Percentiles rank a stretch among this genome's conserved stretches.
These are phyloP conservation scores for Saturnia pavonia DNA, from an alignment of 2,888 invertebrate species.

Conservation along the genomic window DNA sequence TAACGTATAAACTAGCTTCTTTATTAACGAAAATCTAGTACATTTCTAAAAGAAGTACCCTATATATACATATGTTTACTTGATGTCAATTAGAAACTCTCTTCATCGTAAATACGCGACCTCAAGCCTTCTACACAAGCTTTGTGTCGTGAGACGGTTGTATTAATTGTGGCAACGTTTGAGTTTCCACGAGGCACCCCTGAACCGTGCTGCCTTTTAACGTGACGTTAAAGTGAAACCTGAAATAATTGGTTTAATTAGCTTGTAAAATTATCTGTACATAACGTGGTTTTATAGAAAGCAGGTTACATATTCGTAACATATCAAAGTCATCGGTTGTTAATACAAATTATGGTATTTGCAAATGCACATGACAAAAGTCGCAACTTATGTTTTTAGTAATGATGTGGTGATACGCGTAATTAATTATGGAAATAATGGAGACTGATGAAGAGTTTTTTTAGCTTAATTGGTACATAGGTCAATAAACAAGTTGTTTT, in stretches of 20 bases:
- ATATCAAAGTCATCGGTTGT: neutral
- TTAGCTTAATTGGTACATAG: too few species aligned
- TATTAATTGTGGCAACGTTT: constrained; percentile 13
- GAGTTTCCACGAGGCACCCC: constrained; percentile 4
- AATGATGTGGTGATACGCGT: neutral
- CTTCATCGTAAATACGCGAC: constrained; percentile 10
- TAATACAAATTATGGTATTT: neutral
- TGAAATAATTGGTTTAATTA: constrained; percentile 1
- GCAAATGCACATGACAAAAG: neutral
- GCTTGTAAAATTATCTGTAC: neutral
- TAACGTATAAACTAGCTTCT: neutral
- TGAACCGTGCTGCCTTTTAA: neutral
- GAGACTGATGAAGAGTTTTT: too few species aligned
- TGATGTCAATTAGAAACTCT: neutral
- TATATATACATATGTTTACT: neutral
- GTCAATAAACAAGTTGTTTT: too few species aligned
- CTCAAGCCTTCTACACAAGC: constrained; percentile 1
- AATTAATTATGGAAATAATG: too few species aligned
- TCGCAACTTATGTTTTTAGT: neutral
- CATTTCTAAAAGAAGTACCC: neutral
- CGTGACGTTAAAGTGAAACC: neutral
- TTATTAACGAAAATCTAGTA: neutral
- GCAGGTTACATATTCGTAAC: neutral
- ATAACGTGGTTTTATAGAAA: neutral
- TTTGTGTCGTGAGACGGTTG: constrained; percentile 9